These are phyloP conservation scores for Eucera pruinosa DNA, from an alignment of 2,888 invertebrate species.

Conservation along the genomic window DNA sequence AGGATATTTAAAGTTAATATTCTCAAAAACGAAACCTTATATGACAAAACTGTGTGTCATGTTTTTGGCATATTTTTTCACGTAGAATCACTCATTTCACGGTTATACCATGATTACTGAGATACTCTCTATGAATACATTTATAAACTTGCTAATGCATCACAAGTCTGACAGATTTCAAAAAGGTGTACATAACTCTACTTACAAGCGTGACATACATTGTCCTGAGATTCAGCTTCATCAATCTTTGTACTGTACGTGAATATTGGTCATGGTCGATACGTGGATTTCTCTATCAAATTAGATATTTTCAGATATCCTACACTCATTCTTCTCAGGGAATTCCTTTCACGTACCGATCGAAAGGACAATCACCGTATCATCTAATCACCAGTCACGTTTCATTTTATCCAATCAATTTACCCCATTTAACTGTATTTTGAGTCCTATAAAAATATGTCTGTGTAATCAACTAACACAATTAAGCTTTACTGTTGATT, in stretches of 20 bases:
- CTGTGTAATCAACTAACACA: not conserved
- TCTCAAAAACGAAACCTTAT: too few species aligned
- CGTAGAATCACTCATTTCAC: too few species aligned
- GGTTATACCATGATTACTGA: too few species aligned
- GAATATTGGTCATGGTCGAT: not conserved
- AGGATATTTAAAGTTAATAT: too few species aligned
- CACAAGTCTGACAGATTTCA: too few species aligned
- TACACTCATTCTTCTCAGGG: not conserved
- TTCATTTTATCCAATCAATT: not conserved
- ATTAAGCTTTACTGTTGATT: too few species aligned
- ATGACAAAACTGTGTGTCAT: too few species aligned
- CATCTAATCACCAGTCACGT: not conserved
- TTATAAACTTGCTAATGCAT: too few species aligned
- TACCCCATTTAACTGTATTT: not conserved
- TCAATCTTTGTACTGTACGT: not conserved
- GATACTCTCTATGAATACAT: too few species aligned
- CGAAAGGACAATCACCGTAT: not conserved
- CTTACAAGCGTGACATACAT: not conserved
- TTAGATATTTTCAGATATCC: slow-evolving; percentile 4
- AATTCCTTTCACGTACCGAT: not conserved
- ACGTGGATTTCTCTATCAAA: not conserved
- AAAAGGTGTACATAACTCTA: not conserved
- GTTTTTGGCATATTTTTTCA: too few species aligned
- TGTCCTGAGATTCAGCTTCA: not conserved
- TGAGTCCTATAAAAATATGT: not conserved